A percentile compares a stretch with the other conserved stretches of the same genome.
Conservation (phyloP, 2,113 vertebrate genomes). For the Sylvia atricapilla region DNA sequence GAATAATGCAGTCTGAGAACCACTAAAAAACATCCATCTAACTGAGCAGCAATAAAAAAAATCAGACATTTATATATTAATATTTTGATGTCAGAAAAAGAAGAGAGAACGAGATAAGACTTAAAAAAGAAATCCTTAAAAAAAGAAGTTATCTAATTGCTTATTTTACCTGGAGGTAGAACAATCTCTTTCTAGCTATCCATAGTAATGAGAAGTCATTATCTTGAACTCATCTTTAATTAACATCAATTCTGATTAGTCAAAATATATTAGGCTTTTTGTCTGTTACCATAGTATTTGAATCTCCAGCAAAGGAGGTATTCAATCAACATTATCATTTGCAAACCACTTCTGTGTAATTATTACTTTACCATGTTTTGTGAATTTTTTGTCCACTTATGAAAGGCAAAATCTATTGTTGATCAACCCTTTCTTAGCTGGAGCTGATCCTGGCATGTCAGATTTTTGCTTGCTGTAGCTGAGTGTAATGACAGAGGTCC, state of each 20-base stretch:
- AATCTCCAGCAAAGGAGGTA: conserved; percentile 55
- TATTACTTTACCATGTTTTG: conserved; percentile 59
- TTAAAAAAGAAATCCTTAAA: conserved; percentile 64
- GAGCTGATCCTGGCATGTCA: not conserved
- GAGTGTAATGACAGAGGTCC: not conserved
- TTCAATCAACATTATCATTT: conserved; percentile 70
- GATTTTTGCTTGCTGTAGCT: not conserved
- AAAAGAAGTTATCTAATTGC: conserved; percentile 73
- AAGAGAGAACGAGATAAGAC: conserved; percentile 44
- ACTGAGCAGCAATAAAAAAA: conserved; percentile 17
- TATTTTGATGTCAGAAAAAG: conserved; percentile 59
- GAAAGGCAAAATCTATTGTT: conserved; percentile 35
- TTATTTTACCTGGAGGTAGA: conserved; percentile 77
- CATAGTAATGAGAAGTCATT: conserved; percentile 80
- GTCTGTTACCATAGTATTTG: conserved; percentile 71
- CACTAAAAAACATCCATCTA: not conserved
- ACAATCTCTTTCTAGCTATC: conserved; percentile 76
- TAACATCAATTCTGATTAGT: conserved; percentile 81
- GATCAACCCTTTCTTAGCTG: not conserved
- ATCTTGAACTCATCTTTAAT: conserved; percentile 79
- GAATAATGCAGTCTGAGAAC: not conserved
- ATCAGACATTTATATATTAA: conserved; percentile 45
- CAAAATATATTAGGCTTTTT: conserved; percentile 77
- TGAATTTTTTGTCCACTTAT: conserved; percentile 8
- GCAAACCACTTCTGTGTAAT: conserved; percentile 52